Base-by-base conservation (phyloP, 1,140 invertebrate genomes). In the Listronotus oregonensis region DNA sequence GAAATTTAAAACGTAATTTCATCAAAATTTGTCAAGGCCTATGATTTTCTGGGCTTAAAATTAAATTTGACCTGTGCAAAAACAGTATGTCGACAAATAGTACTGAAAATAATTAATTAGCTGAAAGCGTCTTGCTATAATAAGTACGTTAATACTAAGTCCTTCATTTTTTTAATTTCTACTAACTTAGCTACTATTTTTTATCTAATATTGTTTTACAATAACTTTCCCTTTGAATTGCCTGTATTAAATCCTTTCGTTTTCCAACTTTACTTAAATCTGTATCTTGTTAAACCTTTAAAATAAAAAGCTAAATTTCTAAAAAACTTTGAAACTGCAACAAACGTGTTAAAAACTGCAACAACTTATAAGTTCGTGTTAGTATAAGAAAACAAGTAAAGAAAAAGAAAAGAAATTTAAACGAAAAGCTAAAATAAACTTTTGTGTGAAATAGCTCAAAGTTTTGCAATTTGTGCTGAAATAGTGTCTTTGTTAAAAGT, bases 401-500 rank as follows among this genome's bases (percentile, higher is more conserved):
- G 34, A 4, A 37, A 15, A 32, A 47, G 47, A 59, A n/a, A 59
- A 8, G 47, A 17, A 42, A 39, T 15, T 55, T 21, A 42, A 39
- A 55, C 46, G 47, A 59, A 43, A 27, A 37, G 57, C 57, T 59
- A 32, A 34, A 59, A 49, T 39, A 59, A 59, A 59, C 12, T 59
- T 37, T 49, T 9, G 43, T 47, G 57, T 57, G 42, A 44, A 18
- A 40, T 57, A 17, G 55, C 42, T 44, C 55, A 57, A 57, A 57
- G 39, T 57, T 57, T 57, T 57, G 55, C 55, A 57, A 57, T 57
- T 54, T 57, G 55, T 34, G 55, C 55, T 57, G 42, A 57, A 27
- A 57, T 44, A 47, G 57, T 59, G 57, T 59, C n/a, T 14, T 59
- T 59, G 31, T 59, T 49, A 49, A 59, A 59, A 49, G 57, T 59